Base-by-base conservation (phyloP, 1,140 invertebrate species). In the Eurosta solidaginis region DNA sequence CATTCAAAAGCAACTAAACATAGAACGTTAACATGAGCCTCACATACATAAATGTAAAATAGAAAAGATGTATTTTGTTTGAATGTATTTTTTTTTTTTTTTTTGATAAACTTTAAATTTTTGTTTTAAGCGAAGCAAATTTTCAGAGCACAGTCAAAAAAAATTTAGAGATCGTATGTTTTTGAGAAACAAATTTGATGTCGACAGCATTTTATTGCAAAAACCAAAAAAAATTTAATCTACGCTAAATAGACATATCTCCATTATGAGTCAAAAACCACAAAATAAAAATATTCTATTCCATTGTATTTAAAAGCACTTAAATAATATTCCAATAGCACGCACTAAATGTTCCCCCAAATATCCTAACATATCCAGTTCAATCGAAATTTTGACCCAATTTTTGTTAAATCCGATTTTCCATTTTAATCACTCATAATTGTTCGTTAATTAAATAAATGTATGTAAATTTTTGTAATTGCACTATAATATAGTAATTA, bases 231-330 rank as follows among this genome's bases (percentile, higher is more conserved):
- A 49, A 49, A 49, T n/a, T n/a, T n/a, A n/a, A n/a, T n/a, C n/a
- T n/a, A n/a, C n/a, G n/a, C n/a, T n/a, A n/a, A n/a, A n/a, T n/a
- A n/a, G n/a, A n/a, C n/a, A n/a, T n/a, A n/a, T n/a, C n/a, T n/a
- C n/a, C n/a, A n/a, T n/a, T n/a, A n/a, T n/a, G n/a, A n/a, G n/a
- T n/a, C n/a, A n/a, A n/a, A n/a, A n/a, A n/a, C n/a, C n/a, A n/a
- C n/a, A n/a, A n/a, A n/a, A n/a, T n/a, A 9, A 14, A 47, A 47
- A 3, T 47, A 14, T 47, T 47, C 7, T 17, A 47, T 47, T 12
- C n/a, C 45, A 47, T 59, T 59, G 54, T 59, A 14, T 68, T 68
- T n/a, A 68, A 68, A 68, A 33, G 59, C 59, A 68, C 59, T 27
- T 40, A 68, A 52, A 52, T 17, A 49, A 68, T n/a, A 42, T 68